Base-by-base conservation (phyloP, 2,888 invertebrate species). In the Drosophila rubida region DNA sequence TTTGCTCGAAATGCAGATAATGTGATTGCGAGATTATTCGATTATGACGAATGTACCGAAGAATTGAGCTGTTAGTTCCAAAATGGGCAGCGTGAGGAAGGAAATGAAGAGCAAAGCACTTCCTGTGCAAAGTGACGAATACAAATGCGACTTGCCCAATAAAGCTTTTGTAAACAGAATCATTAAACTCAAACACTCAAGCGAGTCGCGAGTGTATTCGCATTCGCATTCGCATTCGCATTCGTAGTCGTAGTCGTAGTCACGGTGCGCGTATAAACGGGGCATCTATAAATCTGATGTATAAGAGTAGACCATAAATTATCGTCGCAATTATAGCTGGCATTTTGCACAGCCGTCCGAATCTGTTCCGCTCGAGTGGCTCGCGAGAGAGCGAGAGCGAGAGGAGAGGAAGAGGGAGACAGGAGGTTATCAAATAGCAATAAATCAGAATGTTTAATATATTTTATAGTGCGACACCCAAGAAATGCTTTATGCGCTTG, bases 371-470 rank as follows among this genome's bases (percentile, higher is more conserved):
- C 59, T 78, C 62, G 64, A 51, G 58, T 65, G 51, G 55, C 49
- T 45, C 19, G 19, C 19, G 61, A 16, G 45, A 25, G 13, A 14
- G 45, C 13, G 13, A 22, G 8, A 14, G 22, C 16, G 41, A n/a
- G 39, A 11, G 7, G 41, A 25, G 42, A 16, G 19, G n/a, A 1
- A 4, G 13, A 16, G 30, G 11, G 35, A 42, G 35, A 49, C 45
- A 69, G 67, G 81, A 69, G 88, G 86, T 86, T 86, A 86, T 86
- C 88, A 88, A 84, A 88, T 78, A 70, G 86, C 78, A 73, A 86
- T 86, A 86, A 87, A 86, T 86, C 86, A 88, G 84, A 78, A 81
- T 78, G 75, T 75, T 85, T 72, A 73, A 78, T 82, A 70, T 69
- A 80, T 70, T 83, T 80, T 78, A 75, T 82, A 69, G 75, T 75